Evolutionary conservation across 2,888 invertebrate species (phyloP), one percentile per base, ranked within the genome.

Genomic region (Dasysyrphus tricinctus): DNA sequence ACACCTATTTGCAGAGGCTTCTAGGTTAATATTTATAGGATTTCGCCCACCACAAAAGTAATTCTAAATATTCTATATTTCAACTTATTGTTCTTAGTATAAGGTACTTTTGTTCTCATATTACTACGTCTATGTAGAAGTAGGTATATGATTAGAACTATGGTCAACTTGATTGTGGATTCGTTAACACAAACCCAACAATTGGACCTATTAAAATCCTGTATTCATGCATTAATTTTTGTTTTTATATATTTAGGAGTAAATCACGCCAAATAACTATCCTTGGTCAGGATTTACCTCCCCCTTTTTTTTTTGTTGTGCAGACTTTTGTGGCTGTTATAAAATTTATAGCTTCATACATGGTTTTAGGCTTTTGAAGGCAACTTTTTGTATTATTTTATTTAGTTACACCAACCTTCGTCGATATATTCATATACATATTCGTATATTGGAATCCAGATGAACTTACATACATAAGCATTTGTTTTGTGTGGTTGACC

Each of bases 301-400:
- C 65, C 39, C 19, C 4, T 12, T 12, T 29, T 42, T 11, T 0
- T 12, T 12, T 29, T 42, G 6, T 0, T 5, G 9, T 24, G 51
- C 7, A 16, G 6, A 56, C 29, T 65, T 83, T 56, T 39, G n/a
- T 85, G 63, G 76, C 54, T 77, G 69, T 85, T 73, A 59, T 70
- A 74, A 63, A 86, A 81, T 86, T 78, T 80, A 81, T 81, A 59
- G 81, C 77, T 70, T 70, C 44, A 19, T 63, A 51, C 49, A 56
- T 70, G 56, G 16, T 49, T 78, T 78, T 74, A 39, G 70, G 32
- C 42, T 44, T 67, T 34, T 32, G 34, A 39, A 24, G n/a, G 14
- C 49, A 63, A 78, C 70, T 65, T 67, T n/a, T 24, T 24, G 24
- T 24, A 2, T 63, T 79, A 47, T 61, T 54, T 37, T 9, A 8